Percentiles rank a stretch among this genome's conserved stretches.
phyloP scores from a whole-genome alignment of 2,797 vertebrate species.

The Tinamus major region DNA sequence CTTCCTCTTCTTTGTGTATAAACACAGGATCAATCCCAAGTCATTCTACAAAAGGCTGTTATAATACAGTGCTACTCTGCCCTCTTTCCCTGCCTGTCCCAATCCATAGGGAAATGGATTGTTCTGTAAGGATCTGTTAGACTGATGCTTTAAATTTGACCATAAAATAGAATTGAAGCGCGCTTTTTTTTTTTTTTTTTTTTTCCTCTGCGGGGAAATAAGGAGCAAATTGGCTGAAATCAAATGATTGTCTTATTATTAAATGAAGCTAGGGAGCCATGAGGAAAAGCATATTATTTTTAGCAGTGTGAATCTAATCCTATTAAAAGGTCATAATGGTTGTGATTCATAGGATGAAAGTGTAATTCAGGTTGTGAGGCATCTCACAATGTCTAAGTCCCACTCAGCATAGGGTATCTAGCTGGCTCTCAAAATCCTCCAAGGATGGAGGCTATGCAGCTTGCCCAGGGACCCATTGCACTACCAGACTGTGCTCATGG shows the following conservation, averaged over 20 bases:
- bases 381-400: not conserved
- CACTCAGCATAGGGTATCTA: not conserved
- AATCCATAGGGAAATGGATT: not conserved
- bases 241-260: not conserved
- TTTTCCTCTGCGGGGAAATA: not conserved
- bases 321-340: not conserved
- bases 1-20: not conserved
- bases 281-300: not conserved
- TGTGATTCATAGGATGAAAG: not conserved
- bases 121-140: not conserved
- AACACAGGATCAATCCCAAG: not conserved
- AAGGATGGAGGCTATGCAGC: not conserved
- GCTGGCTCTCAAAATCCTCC: not conserved
- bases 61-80: not conserved
- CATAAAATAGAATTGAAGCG: not conserved
- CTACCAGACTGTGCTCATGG: not conserved
- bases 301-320: not conserved
- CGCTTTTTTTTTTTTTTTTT: too few species aligned
- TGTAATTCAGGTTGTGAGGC: not conserved
- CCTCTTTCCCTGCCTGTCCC: fast-evolving
- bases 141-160: not conserved
- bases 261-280: not conserved
- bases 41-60: not conserved
- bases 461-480: not conserved
- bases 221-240: not conserved